Evolutionary conservation across 2,888 invertebrate genomes (phyloP), one percentile per base, ranked within the genome.

Genomic region (Brachypalpus laphriformis): DNA sequence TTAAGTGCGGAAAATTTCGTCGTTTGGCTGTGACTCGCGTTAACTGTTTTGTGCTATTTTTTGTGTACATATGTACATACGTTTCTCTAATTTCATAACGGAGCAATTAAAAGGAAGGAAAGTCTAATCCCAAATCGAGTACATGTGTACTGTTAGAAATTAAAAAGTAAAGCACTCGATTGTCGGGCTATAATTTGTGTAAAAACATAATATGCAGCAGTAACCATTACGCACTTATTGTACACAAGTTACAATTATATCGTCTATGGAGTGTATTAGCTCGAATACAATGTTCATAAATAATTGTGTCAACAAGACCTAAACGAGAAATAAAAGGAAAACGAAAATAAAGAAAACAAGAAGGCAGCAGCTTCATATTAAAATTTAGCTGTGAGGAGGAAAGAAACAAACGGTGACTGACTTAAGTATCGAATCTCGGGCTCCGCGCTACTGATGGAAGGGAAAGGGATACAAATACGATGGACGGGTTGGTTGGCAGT

Each of bases 251-350:
- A 37, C 34, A 37, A 40, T 59, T 57, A 57, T 37, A 37, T 59
- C 40, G 59, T 14, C 22, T 59, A 22, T 59, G 40, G 59, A 59
- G 18, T 20, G 45, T 9, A 45, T 45, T n/a, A 3, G 22, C n/a
- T 14, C 5, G 28, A 28, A n/a, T 25, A 28, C 14, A 16, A 54
- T 54, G 28, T 8, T 54, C 34, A 16, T 14, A 31, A 6, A 25
- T 9, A 63, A 20, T 63, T 47, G 45, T 63, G 31, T 47, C 47
- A 63, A 63, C 20, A 34, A 56, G 0, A 56, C 14, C 28, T 56
- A 34, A 63, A 28, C n/a, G 20, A 49, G 20, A 47, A 63, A 63
- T 20, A 63, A 45, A 57, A 22, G n/a, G n/a, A n/a, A n/a, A n/a
- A n/a, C n/a, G n/a, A n/a, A 31, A 63, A 61, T 16, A 42, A 63